Evolutionary conservation across 2,797 vertebrate species (phyloP), one percentile per base, ranked within the genome.

Genomic region (Poecilia wingei): DNA sequence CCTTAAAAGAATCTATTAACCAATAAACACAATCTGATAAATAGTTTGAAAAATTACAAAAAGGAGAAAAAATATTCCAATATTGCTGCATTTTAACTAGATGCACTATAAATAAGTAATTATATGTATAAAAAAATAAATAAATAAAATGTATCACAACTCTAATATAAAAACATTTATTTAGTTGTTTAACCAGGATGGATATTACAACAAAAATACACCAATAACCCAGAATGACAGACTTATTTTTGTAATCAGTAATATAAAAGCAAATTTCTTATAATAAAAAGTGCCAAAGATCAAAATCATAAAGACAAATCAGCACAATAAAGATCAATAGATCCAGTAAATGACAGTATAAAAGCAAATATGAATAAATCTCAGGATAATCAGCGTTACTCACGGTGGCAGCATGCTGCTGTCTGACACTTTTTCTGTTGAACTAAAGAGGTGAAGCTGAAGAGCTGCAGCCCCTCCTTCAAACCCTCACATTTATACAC

Each of bases 341-440:
- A 39, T 16, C 53, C 33, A 70, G 22, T n/a, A n/a, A 43, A 70
- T n/a, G 2, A 70, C 25, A 45, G 13, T 6, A 70, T 45, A 43
- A 45, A 43, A 45, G 1, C 22, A 36, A 39, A 49, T 49, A 36
- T 36, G 20, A 55, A 47, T 28, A 46, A 28, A 51, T 33, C 36
- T 61, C 53, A 78, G 68, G 75, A 78, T 33, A 74, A 78, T 20
- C 18, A 68, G 46, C 10, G 39, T 64, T 89, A 93, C 90, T 93
- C 88, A 93, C 90, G 31, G 82, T 80, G 89, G 88, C 83, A 88
- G 79, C 90, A 92, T 93, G 49, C 61, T 91, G 85, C 76, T 82
- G 53, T 82, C 33, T 59, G 53, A 77, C 6, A 59, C 51, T 46
- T 82, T 80, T 55, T 81, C 77, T 81, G 78, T 53, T 80, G 43